Evolutionary conservation across 1,140 invertebrate species (phyloP), one percentile per base, ranked within the genome.

Genomic region (Lerema accius): DNA sequence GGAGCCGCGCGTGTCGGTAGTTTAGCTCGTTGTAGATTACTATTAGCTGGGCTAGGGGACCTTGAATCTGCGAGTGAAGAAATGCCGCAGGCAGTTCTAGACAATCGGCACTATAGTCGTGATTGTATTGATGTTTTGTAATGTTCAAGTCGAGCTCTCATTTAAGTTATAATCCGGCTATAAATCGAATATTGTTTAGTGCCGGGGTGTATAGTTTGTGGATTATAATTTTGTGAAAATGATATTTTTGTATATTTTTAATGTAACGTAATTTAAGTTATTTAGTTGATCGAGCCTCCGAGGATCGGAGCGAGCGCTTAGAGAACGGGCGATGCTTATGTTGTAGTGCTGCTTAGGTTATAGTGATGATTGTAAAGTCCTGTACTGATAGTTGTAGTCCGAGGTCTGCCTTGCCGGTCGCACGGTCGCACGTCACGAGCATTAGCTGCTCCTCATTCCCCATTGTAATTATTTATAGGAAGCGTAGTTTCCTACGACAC

Each of bases 191-290:
- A 86, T 85, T 78, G 63, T 78, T 85, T 80, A 85, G 80, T 81
- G 87, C 85, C 84, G 87, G 84, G 73, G 61, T 90, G 87, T 90
- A 90, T 90, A 90, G 82, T 88, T 85, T 76, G 76, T 85, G 76
- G 71, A 78, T 86, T 87, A 82, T 87, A 79, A 84, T 86, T 85
- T 90, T 90, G 83, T 86, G 84, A 84, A 88, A 86, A 85, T 85
- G 83, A 87, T 88, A 88, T 90, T 89, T 90, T 90, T 90, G 86
- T 90, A 90, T 90, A 89, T 90, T 90, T 87, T 88, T 86, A 59
- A 87, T 88, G 80, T 89, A 86, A 85, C 73, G n/a, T 82, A 79
- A 83, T 73, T 84, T 88, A 90, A 90, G 87, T 88, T 90, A 86
- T 90, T 88, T 88, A 83, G 83, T 84, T 82, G 73, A 71, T 73